These are phyloP conservation scores for Gambusia holbrooki DNA, from an alignment of 2,113 vertebrate genomes.

Conservation along the genomic window DNA sequence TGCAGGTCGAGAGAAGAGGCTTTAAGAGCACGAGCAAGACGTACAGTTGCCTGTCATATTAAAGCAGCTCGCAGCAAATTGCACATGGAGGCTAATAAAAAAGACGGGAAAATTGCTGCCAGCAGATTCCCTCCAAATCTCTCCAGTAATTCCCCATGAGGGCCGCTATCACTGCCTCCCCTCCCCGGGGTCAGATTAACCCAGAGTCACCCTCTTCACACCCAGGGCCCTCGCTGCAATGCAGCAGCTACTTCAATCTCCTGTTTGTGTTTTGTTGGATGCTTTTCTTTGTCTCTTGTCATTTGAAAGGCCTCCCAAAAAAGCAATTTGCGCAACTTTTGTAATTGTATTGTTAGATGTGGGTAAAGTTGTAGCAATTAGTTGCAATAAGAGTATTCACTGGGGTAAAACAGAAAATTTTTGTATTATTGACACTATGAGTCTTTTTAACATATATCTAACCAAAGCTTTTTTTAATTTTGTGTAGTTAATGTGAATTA, in stretches of 20 bases:
- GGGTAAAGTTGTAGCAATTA: no score
- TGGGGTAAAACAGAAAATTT: no score
- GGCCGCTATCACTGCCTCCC: constrained; percentile 62
- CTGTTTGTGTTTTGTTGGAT: constrained; percentile 15
- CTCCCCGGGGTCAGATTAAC: constrained; percentile 65
- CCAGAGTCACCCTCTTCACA: constrained; percentile 6
- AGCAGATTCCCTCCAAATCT: constrained; percentile 71
- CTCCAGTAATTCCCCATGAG: constrained; percentile 72
- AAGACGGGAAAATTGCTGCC: constrained; percentile 61
- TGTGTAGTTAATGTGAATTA: no score
- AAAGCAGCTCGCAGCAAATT: constrained; percentile 61
- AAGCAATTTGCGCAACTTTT: background rate
- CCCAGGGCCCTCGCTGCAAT: constrained; percentile 9
- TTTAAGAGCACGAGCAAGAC: constrained; percentile 43
- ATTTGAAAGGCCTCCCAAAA: constrained; percentile 4
- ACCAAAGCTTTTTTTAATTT: no score
- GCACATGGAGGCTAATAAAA: constrained; percentile 71
- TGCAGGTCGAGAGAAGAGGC: background rate
- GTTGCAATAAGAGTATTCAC: no score
- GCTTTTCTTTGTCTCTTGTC: constrained; percentile 18
- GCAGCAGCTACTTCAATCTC: constrained; percentile 20
- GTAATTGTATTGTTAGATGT: no score
- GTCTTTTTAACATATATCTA: no score
- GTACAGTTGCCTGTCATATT: constrained; percentile 51
- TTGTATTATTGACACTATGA: no score